These are phyloP conservation scores for Chaetura pelagica DNA, from an alignment of 2,113 vertebrate genomes.

Conservation along the genomic window DNA sequence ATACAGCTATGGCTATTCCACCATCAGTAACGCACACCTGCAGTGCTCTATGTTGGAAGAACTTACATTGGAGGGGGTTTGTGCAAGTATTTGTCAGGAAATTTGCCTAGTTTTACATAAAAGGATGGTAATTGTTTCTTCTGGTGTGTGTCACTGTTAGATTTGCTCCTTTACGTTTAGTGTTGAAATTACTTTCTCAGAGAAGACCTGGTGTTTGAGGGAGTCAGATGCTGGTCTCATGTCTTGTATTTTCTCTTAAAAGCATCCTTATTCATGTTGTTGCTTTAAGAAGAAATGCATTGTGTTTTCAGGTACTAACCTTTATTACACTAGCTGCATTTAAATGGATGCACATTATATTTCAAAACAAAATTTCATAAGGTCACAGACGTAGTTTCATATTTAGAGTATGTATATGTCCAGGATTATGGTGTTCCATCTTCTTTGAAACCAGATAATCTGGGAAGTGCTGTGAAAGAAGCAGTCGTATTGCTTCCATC, in stretches of 20 bases:
- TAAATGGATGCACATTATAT: too few relatives aligned
- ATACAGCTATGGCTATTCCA: neutral
- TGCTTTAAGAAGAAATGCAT: neutral
- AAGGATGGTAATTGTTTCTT: neutral
- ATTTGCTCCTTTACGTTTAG: neutral
- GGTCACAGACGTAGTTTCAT: neutral
- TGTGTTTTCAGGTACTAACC: neutral
- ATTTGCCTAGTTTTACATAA: neutral
- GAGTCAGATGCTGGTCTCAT: neutral
- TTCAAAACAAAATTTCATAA: neutral
- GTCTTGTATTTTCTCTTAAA: neutral
- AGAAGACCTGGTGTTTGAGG: neutral
- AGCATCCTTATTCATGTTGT: neutral
- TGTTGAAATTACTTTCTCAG: neutral
- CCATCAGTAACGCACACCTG: neutral
- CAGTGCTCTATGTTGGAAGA: neutral
- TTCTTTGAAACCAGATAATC: neutral
- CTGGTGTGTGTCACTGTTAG: fast-evolving
- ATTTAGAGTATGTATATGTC: neutral
- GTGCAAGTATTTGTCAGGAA: neutral
- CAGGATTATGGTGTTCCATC: neutral
- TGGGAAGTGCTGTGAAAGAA: neutral
- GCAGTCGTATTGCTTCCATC: neutral
- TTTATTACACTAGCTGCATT: neutral
- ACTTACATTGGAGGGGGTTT: neutral